These are phyloP conservation scores for Brevimyrus niger DNA, from an alignment of 2,113 vertebrate species.

Conservation along the genomic window DNA sequence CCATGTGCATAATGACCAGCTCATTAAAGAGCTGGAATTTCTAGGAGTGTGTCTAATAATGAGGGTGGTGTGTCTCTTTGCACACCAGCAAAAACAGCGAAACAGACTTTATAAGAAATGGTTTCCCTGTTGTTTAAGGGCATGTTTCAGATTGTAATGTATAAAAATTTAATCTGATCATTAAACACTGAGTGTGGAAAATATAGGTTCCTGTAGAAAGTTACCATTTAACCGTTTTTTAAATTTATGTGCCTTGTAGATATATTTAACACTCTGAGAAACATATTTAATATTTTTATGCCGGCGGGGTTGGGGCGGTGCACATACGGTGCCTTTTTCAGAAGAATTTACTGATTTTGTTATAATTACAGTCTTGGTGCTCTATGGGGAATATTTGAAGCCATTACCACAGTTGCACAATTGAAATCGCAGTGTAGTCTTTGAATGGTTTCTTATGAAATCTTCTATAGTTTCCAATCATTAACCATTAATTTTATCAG, in stretches of 20 bases:
- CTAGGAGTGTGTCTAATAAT: constrained; percentile 31
- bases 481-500: neutral
- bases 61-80: constrained; percentile 26
- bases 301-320: too few relatives aligned
- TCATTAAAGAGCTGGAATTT: constrained; percentile 33
- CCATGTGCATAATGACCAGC: constrained; percentile 34
- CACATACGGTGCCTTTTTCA: neutral
- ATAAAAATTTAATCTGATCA: neutral
- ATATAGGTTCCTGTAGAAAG: neutral
- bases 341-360: neutral
- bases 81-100: neutral
- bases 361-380: neutral
- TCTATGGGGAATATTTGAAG: constrained; percentile 2
- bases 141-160: neutral
- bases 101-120: neutral
- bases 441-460: neutral
- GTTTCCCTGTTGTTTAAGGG: neutral
- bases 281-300: neutral
- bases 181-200: neutral
- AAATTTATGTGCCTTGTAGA: neutral
- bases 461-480: neutral
- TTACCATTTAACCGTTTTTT: neutral
- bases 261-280: neutral
- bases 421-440: neutral
- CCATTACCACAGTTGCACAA: neutral